phyloP scores from a whole-genome alignment of 2,888 invertebrate species.

The Thera obeliscata region DNA sequence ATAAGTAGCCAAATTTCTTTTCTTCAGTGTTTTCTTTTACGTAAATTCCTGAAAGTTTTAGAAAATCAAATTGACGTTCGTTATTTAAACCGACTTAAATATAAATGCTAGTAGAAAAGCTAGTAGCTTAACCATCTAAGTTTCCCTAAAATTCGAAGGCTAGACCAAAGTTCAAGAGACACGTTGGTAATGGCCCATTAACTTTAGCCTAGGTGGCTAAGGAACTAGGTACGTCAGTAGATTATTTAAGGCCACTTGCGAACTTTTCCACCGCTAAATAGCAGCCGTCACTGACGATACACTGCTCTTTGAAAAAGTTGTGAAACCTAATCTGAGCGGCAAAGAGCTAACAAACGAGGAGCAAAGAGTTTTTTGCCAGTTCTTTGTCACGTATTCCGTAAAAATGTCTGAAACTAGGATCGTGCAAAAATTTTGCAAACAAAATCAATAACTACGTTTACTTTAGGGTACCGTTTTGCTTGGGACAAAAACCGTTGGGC shows the following conservation, averaged over 20 bases:
- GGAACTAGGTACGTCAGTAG: too few relatives aligned
- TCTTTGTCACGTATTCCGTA: not conserved
- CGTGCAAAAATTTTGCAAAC: too few relatives aligned
- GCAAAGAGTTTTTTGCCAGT: not conserved
- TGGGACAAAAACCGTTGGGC: too few relatives aligned
- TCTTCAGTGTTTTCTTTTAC: conserved; percentile 21
- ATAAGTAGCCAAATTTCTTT: conserved; percentile 16
- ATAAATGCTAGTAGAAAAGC: too few relatives aligned
- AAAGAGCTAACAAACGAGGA: not conserved
- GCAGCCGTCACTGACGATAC: not conserved
- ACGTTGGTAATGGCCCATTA: not conserved
- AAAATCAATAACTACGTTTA: too few relatives aligned
- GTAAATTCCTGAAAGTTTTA: not conserved
- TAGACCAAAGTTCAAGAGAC: too few relatives aligned
- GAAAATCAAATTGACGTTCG: not conserved
- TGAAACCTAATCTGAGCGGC: not conserved
- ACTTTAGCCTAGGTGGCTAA: not conserved
- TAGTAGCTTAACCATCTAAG: too few relatives aligned
- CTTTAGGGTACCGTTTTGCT: too few relatives aligned
- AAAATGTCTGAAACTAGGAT: too few relatives aligned
- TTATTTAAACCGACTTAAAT: not conserved
- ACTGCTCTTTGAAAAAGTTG: not conserved
- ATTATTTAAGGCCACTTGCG: too few relatives aligned
- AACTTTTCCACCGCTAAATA: too few relatives aligned
- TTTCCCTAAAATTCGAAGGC: too few relatives aligned